phyloP scores from a whole-genome alignment of 2,113 vertebrate genomes.

The Protobothrops mucrosquamatus region DNA sequence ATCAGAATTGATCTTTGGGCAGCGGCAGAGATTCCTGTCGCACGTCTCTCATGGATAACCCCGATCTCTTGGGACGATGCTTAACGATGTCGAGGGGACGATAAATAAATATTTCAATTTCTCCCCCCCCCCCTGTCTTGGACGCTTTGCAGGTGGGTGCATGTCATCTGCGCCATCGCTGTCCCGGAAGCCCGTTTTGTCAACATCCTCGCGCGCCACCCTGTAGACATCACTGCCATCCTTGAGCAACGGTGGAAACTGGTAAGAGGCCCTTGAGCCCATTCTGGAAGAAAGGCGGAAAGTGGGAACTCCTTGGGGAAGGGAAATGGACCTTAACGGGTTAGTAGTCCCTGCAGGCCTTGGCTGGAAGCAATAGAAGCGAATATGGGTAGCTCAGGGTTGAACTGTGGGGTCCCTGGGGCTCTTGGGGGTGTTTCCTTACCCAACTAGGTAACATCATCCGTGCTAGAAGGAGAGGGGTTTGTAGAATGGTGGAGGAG shows the following conservation, averaged over 20 bases:
- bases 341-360: background rate
- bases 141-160: conserved; percentile 83
- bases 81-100: background rate
- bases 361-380: background rate
- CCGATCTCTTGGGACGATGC: background rate
- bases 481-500: background rate
- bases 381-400: background rate
- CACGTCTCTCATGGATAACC: background rate
- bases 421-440: background rate
- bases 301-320: conserved; percentile 71
- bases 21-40: background rate
- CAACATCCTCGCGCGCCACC: conserved; percentile 84
- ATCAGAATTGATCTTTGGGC: background rate
- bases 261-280: conserved; percentile 67
- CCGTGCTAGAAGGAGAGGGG: background rate
- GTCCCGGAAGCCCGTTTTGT: conserved; percentile 91
- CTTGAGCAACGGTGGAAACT: conserved; percentile 90
- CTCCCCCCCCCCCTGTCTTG: too few species aligned
- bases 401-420: background rate
- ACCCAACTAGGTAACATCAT: background rate
- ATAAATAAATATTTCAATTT: background rate
- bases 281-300: conserved; percentile 89
- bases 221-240: conserved; percentile 86
- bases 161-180: conserved; percentile 91
- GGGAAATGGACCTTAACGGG: background rate